phyloP scores from a whole-genome alignment of 2,113 vertebrate genomes.

The Chaenocephalus aceratus region DNA sequence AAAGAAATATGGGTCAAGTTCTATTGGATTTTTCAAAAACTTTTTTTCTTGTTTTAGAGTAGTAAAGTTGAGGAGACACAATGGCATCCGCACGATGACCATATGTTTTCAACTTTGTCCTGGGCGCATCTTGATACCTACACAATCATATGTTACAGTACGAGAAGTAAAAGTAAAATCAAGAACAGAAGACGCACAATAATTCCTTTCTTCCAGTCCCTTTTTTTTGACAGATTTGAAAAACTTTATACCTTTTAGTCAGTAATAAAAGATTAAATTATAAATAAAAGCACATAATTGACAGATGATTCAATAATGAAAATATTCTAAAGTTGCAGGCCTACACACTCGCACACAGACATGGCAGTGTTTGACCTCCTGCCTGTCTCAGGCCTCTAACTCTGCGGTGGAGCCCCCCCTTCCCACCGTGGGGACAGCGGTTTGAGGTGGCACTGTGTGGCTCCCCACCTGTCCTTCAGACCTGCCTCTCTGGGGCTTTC shows the following conservation, averaged over 20 bases:
- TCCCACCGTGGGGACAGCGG: constrained; percentile 62
- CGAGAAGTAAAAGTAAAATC: neutral
- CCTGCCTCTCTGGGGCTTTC: constrained; percentile 61
- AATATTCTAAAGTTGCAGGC: neutral
- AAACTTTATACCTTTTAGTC: too few species aligned
- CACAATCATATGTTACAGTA: too few species aligned
- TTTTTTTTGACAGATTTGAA: neutral
- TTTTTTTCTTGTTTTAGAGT: too few species aligned
- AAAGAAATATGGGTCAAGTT: neutral
- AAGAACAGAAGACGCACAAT: neutral
- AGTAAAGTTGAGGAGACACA: too few species aligned
- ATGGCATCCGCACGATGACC: neutral
- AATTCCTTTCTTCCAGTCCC: neutral
- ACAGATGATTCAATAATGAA: neutral
- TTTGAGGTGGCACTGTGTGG: constrained; percentile 75
- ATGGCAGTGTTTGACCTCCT: constrained; percentile 43
- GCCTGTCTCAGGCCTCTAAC: constrained; percentile 37
- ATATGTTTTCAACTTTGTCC: neutral
- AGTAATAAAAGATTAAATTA: neutral
- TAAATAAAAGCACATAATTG: neutral
- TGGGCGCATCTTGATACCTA: neutral
- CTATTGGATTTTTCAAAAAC: neutral
- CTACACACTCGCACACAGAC: constrained; percentile 8
- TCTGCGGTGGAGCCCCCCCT: constrained; percentile 45
- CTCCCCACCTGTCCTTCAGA: constrained; percentile 75